Conservation (phyloP, 2,113 vertebrate genomes). For the Desmodus rotundus region DNA sequence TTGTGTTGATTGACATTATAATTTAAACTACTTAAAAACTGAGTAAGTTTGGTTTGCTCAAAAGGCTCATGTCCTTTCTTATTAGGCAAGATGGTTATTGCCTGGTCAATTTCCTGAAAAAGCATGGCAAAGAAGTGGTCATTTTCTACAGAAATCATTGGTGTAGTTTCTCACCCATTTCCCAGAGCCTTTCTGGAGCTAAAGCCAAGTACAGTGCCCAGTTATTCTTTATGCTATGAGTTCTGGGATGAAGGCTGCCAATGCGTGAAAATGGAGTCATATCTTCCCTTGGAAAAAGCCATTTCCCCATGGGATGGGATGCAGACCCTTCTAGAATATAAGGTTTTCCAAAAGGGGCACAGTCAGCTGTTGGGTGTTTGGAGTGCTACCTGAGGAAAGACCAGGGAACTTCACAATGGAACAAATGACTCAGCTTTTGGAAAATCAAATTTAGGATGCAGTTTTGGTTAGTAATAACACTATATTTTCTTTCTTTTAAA, state of each 20-base stretch:
- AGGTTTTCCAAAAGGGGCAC: neutral
- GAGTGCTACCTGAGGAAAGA: neutral
- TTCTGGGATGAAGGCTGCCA: neutral
- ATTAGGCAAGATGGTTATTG: neutral
- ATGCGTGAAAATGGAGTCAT: neutral
- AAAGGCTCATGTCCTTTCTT: neutral
- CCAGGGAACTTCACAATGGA: neutral
- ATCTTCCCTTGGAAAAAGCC: neutral
- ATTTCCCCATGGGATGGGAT: neutral
- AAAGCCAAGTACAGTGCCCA: neutral
- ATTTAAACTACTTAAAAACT: neutral
- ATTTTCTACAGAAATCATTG: neutral
- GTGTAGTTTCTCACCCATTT: neutral
- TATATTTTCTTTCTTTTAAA: neutral
- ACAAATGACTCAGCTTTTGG: neutral
- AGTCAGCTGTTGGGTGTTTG: neutral
- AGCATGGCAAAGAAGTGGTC: neutral
- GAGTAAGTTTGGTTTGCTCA: neutral
- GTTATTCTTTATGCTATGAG: neutral
- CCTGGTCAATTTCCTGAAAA: neutral
- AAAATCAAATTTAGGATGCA: neutral
- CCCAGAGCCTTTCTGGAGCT: neutral
- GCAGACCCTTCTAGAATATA: neutral
- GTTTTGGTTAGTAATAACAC: neutral
- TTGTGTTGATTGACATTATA: neutral